Evolutionary conservation across 2,113 vertebrate genomes (phyloP), one percentile per base, ranked within the genome.

Genomic region (Salminus brasiliensis): DNA sequence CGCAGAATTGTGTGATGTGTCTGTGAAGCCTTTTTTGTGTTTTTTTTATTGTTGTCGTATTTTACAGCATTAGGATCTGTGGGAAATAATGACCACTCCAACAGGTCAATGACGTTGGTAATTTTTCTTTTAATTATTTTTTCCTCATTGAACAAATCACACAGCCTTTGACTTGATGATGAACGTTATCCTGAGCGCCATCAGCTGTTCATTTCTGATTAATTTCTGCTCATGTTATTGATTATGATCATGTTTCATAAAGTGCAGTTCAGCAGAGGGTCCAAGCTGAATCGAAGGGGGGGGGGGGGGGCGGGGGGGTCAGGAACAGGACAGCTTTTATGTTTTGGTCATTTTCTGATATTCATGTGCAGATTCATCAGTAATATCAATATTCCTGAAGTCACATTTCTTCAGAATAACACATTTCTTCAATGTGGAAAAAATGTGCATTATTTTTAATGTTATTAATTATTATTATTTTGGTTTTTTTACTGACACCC

Each of bases 51-150:
- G 94, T 96, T 97, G 95, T 97, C 94, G 94, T 96, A 96, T 96
- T 95, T 97, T 97, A 89, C 96, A 97, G 96, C 95, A 95, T 95
- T 97, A 97, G 94, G 94, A 96, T 96, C 95, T 96, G 93, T 96
- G 95, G 95, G 95, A 96, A 93, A 95, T 96, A 94, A 95, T 97
- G 94, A 96, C 93, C 95, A 93, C 95, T 92, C 94, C 95, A 95
- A 94, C 95, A 96, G 95, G 95, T 97, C 95, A 95, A 95, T 95
- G 94, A 95, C 94, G 93, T 96, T 96, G 96, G 96, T 98, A 96
- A 98, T 95, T 95, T 92, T 94, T 93, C 93, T 95, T 96, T 95
- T 94, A 93, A 94, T 94, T 93, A 92, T 93, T 95, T 94, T 93
- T 93, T 34, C 49, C 93, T 83, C 77, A 95, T 94, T 95, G 92